Percentiles rank a stretch among this genome's conserved stretches.
These are phyloP conservation scores for Megaceryle alcyon DNA, from an alignment of 2,797 vertebrate genomes.

Conservation along the genomic window DNA sequence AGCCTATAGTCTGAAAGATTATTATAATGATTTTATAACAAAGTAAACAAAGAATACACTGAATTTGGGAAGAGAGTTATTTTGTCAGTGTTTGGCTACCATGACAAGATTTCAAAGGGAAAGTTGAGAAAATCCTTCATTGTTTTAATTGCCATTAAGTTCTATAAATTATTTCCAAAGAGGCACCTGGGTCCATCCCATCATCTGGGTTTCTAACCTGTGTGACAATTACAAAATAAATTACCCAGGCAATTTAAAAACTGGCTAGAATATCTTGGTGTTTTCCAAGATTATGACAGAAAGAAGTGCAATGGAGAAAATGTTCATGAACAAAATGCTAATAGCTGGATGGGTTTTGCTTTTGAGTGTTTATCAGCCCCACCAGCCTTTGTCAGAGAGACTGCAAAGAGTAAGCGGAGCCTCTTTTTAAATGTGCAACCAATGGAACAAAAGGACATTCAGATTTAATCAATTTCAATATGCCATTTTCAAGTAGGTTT, in stretches of 20 bases:
- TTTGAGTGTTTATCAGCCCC: not conserved
- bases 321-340: not conserved
- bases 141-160: not conserved
- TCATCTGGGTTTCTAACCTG: not conserved
- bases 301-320: not conserved
- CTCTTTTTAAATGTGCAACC: not conserved
- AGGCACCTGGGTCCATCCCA: not conserved
- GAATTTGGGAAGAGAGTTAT: not conserved
- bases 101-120: not conserved
- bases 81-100: not conserved
- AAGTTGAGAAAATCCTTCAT: not conserved
- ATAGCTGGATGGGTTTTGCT: not conserved
- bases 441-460: conserved; percentile 12
- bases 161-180: not conserved
- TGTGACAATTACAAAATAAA: not conserved
- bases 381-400: not conserved
- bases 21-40: not conserved
- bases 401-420: not conserved
- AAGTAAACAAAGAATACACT: not conserved
- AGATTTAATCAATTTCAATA: conserved; percentile 5
- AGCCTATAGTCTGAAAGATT: not conserved
- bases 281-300: not conserved
- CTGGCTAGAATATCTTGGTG: not conserved
- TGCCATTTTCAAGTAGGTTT: not conserved
- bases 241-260: not conserved